Conservation (phyloP, 2,113 vertebrate genomes). For the Eleginops maclovinus region DNA sequence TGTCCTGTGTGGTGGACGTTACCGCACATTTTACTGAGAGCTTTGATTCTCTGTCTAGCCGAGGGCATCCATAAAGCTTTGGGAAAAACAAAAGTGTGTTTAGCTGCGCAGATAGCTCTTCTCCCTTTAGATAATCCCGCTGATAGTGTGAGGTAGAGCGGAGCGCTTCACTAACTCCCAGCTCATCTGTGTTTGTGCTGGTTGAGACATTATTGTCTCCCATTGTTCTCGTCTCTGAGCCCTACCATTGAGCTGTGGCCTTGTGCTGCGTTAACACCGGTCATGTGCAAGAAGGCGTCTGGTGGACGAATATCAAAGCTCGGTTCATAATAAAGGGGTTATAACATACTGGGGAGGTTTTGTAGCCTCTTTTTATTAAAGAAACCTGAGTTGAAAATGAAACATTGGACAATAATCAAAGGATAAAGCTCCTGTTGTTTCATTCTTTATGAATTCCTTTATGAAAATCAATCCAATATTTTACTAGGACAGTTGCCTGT, state of each 20-base stretch:
- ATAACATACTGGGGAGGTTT: background rate
- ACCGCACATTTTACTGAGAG: constrained; percentile 33
- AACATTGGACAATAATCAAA: background rate
- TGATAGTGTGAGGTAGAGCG: constrained; percentile 54
- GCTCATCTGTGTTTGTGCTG: constrained; percentile 76
- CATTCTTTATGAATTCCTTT: background rate
- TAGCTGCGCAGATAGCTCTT: constrained; percentile 57
- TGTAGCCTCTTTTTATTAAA: background rate
- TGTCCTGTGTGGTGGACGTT: constrained; percentile 50
- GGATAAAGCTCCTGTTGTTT: background rate
- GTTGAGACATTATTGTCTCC: constrained; percentile 75
- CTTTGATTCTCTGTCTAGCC: constrained; percentile 62
- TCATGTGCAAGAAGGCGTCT: constrained; percentile 69
- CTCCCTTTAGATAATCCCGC: constrained; percentile 69
- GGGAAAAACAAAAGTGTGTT: constrained; percentile 73
- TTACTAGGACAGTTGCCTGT: background rate
- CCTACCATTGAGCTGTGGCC: constrained; percentile 51
- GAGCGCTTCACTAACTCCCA: constrained; percentile 50
- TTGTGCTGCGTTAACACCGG: constrained; percentile 40
- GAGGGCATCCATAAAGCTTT: constrained; percentile 67
- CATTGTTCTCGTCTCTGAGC: constrained; percentile 61
- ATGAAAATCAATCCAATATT: background rate
- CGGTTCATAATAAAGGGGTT: background rate
- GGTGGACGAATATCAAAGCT: constrained; percentile 5
- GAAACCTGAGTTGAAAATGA: background rate